Evolutionary conservation across 2,797 vertebrate genomes (phyloP).

Genomic region (Trachops cirrhosus): DNA sequence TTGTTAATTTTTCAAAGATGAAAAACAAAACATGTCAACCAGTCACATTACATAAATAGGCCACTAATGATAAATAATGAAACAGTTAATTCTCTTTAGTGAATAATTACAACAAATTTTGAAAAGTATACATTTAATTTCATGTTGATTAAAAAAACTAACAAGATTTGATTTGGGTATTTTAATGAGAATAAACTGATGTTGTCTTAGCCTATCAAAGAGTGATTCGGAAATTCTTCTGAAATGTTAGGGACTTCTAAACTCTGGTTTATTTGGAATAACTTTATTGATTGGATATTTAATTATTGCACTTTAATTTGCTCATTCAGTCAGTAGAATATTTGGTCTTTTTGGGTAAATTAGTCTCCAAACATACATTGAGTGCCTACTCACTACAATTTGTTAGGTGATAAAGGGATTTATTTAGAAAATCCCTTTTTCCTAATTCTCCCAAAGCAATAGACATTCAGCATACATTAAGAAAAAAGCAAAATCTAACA

Average conservation of each 20-base stretch:
- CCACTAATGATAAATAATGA: constrained; percentile 78
- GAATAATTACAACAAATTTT: constrained; percentile 75
- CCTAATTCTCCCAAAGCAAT: not conserved
- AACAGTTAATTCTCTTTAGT: constrained; percentile 77
- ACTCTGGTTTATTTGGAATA: not conserved
- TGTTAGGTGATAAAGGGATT: not conserved
- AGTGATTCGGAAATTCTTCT: constrained; percentile 44
- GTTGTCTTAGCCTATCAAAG: constrained; percentile 22
- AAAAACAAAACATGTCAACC: constrained; percentile 72
- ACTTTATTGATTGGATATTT: not conserved
- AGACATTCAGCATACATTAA: not conserved
- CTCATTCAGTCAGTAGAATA: not conserved
- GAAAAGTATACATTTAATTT: constrained; percentile 77
- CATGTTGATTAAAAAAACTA: constrained; percentile 71
- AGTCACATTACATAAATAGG: constrained; percentile 64
- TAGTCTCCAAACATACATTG: not conserved
- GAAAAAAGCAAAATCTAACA: not conserved
- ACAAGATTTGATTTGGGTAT: constrained; percentile 54
- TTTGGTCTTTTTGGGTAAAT: not conserved
- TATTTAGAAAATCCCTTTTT: not conserved
- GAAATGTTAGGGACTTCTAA: not conserved
- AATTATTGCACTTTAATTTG: not conserved
- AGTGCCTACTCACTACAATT: not conserved
- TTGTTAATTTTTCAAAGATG: constrained; percentile 78
- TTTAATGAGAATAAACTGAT: constrained; percentile 56